These are phyloP conservation scores for Aleiodes testaceus DNA, from an alignment of 2,888 invertebrate genomes.

Conservation along the genomic window DNA sequence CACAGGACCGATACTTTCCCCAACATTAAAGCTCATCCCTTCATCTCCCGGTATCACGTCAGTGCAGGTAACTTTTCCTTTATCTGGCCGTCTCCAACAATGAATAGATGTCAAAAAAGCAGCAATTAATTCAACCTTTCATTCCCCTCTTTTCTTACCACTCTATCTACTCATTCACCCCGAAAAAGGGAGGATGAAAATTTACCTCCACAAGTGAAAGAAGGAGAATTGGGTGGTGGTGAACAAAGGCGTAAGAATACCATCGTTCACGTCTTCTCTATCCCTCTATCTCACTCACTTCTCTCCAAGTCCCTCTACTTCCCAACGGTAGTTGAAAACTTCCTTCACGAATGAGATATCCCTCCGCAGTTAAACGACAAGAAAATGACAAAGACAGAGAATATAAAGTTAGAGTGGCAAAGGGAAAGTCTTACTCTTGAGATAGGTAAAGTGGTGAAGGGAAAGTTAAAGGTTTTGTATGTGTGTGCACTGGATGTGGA, in stretches of 20 bases:
- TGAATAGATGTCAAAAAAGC: slow-evolving; percentile 71
- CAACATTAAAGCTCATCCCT: slow-evolving; percentile 7
- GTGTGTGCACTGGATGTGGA: slow-evolving; percentile 17
- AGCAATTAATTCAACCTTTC: slow-evolving; percentile 70
- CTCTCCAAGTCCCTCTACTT: slow-evolving; percentile 12
- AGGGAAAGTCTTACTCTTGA: slow-evolving; percentile 18
- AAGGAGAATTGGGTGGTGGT: slow-evolving; percentile 12
- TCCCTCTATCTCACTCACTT: slow-evolving; percentile 29
- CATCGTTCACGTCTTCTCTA: slow-evolving; percentile 55
- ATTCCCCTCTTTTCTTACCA: too few relatives aligned
- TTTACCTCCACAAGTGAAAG: slow-evolving; percentile 6
- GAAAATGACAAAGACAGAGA: slow-evolving; percentile 40
- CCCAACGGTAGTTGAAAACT: slow-evolving; percentile 62
- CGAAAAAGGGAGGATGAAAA: not conserved
- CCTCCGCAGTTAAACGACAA: slow-evolving; percentile 54
- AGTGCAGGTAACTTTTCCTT: slow-evolving; percentile 61
- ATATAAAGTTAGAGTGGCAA: slow-evolving; percentile 35
- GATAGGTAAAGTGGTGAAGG: slow-evolving; percentile 11
- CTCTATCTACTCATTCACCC: not conserved
- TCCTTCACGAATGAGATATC: slow-evolving; percentile 57
- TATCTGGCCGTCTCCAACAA: slow-evolving; percentile 63
- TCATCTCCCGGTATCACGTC: slow-evolving; percentile 44
- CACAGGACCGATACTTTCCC: too few relatives aligned
- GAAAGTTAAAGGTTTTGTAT: slow-evolving; percentile 18
- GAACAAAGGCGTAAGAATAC: slow-evolving; percentile 70